These are phyloP conservation scores for Limenitis camilla DNA, from an alignment of 2,888 invertebrate genomes.

Conservation along the genomic window DNA sequence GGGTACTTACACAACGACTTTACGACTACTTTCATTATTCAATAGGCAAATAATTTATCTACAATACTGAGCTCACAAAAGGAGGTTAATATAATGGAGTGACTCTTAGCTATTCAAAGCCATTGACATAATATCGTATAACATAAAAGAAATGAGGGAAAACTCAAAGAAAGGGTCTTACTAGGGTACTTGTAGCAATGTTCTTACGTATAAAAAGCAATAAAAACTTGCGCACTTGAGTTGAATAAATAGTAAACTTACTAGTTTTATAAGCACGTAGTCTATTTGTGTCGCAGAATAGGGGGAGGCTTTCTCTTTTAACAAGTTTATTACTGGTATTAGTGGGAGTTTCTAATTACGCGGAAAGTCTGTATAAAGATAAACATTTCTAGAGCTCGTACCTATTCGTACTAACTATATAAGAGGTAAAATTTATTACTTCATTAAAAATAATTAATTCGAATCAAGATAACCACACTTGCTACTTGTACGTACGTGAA, in stretches of 20 bases:
- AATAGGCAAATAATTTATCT: not conserved
- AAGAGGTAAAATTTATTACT: not conserved
- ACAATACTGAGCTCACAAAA: not conserved
- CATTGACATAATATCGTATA: constrained; percentile 12
- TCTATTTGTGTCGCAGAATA: constrained; percentile 7
- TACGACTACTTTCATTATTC: not conserved
- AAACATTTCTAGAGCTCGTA: not conserved
- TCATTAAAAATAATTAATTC: not conserved
- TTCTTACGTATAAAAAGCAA: constrained; percentile 16
- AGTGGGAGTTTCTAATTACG: constrained; percentile 7
- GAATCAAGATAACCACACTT: no score
- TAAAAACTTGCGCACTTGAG: constrained; percentile 15
- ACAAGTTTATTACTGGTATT: constrained; percentile 11
- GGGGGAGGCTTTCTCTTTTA: constrained; percentile 14
- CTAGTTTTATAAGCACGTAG: constrained; percentile 17
- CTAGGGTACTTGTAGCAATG: constrained; percentile 15
- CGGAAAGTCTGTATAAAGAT: not conserved
- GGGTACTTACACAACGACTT: not conserved
- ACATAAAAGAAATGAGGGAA: constrained; percentile 13
- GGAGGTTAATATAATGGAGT: constrained; percentile 6
- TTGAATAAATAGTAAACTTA: constrained; percentile 17
- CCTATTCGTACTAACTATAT: not conserved
- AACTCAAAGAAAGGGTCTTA: constrained; percentile 10
- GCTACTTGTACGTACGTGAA: no score
- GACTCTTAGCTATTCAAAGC: constrained; percentile 9